Evolutionary conservation across 2,113 vertebrate species (phyloP).

Genomic region (Amazona guildingii): DNA sequence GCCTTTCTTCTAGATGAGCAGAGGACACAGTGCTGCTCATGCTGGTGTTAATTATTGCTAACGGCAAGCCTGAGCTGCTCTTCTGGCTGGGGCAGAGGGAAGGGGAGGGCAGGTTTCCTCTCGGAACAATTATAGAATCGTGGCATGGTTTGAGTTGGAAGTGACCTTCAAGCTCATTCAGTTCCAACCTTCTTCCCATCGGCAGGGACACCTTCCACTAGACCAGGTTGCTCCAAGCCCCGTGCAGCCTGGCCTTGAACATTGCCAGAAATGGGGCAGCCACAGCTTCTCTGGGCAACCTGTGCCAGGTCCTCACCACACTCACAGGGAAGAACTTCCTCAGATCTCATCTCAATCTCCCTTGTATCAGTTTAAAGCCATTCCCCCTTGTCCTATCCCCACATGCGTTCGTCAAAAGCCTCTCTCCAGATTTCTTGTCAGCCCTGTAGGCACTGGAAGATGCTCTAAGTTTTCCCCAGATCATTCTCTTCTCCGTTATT

Average conservation of each 20-base stretch:
- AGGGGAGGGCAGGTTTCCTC: not conserved
- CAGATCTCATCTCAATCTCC: not conserved
- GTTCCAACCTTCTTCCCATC: not conserved
- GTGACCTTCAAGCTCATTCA: not conserved
- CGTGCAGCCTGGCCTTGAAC: not conserved
- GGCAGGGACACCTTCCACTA: not conserved
- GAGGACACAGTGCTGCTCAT: not conserved
- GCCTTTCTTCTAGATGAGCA: too few relatives aligned
- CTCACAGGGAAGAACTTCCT: not conserved
- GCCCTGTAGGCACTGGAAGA: not conserved
- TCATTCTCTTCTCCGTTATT: not conserved
- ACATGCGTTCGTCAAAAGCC: not conserved
- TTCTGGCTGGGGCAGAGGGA: not conserved
- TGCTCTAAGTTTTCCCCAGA: not conserved
- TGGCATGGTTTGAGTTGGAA: not conserved
- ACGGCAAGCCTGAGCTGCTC: rapidly evolving
- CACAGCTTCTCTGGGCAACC: not conserved
- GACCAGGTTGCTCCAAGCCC: not conserved
- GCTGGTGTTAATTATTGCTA: not conserved
- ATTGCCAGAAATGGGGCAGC: not conserved
- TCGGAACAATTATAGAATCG: not conserved
- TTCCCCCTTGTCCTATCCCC: not conserved
- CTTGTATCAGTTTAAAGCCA: not conserved
- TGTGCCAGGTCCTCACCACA: not conserved
- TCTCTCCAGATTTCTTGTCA: not conserved